Evolutionary conservation across 2,797 vertebrate species (phyloP).

Genomic region (Myripristis jacobus): DNA sequence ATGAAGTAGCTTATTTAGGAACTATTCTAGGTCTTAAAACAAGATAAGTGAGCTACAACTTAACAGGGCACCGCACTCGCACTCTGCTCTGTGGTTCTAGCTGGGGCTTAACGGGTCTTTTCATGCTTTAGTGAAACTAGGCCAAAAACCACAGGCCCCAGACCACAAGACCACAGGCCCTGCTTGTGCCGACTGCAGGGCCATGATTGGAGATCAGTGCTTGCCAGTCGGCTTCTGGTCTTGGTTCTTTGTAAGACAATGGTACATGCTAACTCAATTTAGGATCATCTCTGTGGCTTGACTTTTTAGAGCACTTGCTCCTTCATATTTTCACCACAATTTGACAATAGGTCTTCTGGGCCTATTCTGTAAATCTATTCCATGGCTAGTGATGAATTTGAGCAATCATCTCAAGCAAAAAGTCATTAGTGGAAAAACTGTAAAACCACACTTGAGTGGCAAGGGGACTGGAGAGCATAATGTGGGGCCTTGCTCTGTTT

Average conservation of each 20-base stretch:
- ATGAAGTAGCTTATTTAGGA: constrained; percentile 8
- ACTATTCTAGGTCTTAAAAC: constrained; percentile 53
- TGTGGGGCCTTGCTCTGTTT: constrained; percentile 6
- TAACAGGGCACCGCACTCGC: constrained; percentile 44
- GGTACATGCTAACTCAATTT: constrained; percentile 34
- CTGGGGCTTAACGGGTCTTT: constrained; percentile 72
- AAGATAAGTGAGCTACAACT: constrained; percentile 42
- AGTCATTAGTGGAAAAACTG: constrained; percentile 37
- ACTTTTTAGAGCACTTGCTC: constrained; percentile 23
- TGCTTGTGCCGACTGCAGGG: constrained; percentile 53
- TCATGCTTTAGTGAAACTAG: constrained; percentile 76
- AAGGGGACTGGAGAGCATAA: constrained; percentile 16
- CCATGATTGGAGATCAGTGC: constrained; percentile 50
- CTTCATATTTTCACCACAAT: constrained; percentile 30
- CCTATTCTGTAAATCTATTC: constrained; percentile 23
- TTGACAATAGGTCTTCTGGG: constrained; percentile 32
- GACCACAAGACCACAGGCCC: constrained; percentile 75
- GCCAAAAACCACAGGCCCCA: constrained; percentile 72
- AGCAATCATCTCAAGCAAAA: constrained; percentile 31
- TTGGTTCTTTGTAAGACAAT: constrained; percentile 46
- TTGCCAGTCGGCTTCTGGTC: constrained; percentile 47
- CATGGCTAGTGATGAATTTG: constrained; percentile 29
- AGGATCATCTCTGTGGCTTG: constrained; percentile 37
- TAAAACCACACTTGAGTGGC: constrained; percentile 24
- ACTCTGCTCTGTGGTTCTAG: constrained; percentile 65